Evolutionary conservation across 2,888 invertebrate genomes (phyloP), one percentile per base, ranked within the genome.

Genomic region (Pedicia rivosa): DNA sequence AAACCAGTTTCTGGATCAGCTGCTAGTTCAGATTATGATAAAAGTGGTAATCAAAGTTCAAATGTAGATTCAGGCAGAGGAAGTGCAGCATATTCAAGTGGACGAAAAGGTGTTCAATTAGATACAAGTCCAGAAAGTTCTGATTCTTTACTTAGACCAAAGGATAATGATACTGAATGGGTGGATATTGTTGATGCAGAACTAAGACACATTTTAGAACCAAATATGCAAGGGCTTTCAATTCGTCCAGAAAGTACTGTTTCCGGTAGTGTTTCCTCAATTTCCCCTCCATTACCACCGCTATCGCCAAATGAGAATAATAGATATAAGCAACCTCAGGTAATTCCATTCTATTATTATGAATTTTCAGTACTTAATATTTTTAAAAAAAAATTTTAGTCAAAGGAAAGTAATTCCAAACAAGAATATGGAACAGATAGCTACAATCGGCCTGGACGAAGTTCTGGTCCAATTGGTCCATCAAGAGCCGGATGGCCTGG

Each of bases 111-210:
- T 6, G 66, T 64, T 16, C 53, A 53, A 12, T 49, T 59, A 24
- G 71, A 72, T 47, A 67, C 70, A 2, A 70, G 68, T 27, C 70
- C 67, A 2, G 74, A 74, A 47, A 67, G 52, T 19, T 60, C 70
- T 1, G 72, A 73, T 49, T 66, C 67, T 9, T 63, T 62, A 5
- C 17, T 42, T 13, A 36, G 45, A 30, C 38, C 41, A 5, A 46
- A 48, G 63, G 70, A 64, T 20, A 72, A 69, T 45, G 79, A 80
- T 48, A 72, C 78, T 20, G 81, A 82, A 57, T 83, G 83, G 83
- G 79, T 79, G 2, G 81, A 81, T 48, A 69, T 80, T 33, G 82
- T 82, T 8, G 82, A 83, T 54, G 78, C 78, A 30, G 83, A 83
- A 55, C 64, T 83, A 15, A 66, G 81, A 13, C 77, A 78, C 54